phyloP scores from a whole-genome alignment of 2,113 vertebrate genomes.

The Nicator chloris region DNA sequence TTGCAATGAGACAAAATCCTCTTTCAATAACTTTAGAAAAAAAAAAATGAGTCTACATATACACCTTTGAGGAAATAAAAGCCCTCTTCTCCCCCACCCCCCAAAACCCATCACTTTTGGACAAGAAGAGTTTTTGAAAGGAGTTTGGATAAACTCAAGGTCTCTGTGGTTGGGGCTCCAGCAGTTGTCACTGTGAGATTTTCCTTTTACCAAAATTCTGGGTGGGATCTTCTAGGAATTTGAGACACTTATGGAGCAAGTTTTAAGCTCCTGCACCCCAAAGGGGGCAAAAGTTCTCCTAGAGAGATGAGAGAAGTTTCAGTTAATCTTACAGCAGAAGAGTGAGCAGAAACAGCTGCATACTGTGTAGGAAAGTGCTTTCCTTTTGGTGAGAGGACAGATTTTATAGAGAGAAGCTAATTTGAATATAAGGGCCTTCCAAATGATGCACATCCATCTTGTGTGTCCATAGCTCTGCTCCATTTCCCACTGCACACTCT shows the following conservation, averaged over 20 bases:
- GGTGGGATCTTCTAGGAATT: neutral
- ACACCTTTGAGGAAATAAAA: neutral
- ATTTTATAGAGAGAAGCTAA: neutral
- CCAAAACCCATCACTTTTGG: neutral
- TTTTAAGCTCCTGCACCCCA: neutral
- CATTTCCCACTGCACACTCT: neutral
- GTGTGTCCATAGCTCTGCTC: neutral
- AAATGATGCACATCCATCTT: neutral
- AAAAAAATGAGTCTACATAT: neutral
- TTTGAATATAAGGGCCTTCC: neutral
- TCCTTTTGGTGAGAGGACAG: neutral
- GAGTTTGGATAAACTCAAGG: neutral
- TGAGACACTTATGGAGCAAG: neutral
- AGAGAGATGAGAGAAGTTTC: neutral
- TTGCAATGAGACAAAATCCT: neutral
- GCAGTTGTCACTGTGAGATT: neutral
- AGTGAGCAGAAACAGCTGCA: neutral
- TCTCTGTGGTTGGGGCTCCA: neutral
- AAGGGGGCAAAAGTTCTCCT: neutral
- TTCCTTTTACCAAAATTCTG: neutral
- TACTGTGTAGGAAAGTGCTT: neutral
- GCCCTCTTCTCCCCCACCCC: accelerated
- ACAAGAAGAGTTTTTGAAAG: neutral
- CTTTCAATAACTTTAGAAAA: neutral
- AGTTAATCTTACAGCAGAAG: neutral